Evolutionary conservation across 2,113 vertebrate species (phyloP).

Genomic region (Chaenocephalus aceratus): DNA sequence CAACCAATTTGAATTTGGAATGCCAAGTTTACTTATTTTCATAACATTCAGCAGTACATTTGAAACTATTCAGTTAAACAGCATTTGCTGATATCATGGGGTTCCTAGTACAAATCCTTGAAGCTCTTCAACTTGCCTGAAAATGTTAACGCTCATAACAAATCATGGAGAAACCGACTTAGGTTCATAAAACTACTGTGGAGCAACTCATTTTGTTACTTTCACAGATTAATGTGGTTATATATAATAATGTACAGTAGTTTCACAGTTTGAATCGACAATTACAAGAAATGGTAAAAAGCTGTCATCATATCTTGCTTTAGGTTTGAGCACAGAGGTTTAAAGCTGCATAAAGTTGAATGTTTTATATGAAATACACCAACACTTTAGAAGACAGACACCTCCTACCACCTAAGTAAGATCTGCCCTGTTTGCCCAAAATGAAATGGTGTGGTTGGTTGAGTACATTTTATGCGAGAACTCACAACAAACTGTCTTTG

Average conservation of each 20-base stretch:
- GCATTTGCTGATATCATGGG: not conserved
- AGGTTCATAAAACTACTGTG: not conserved
- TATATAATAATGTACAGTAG: not conserved
- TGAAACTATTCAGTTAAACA: constrained; percentile 7
- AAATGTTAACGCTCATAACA: not conserved
- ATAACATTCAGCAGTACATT: not conserved
- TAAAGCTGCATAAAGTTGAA: not conserved
- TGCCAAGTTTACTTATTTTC: not conserved
- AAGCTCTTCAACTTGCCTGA: constrained; percentile 8
- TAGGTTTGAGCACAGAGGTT: not conserved
- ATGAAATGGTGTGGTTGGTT: not conserved
- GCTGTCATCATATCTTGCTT: not conserved
- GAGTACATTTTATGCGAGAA: not conserved
- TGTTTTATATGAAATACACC: not conserved
- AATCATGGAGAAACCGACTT: not conserved
- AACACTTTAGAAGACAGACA: not conserved
- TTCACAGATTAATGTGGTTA: constrained; percentile 2
- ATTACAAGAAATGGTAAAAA: constrained; percentile 6
- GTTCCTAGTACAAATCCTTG: not conserved
- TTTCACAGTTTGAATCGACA: constrained; percentile 13
- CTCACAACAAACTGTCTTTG: not conserved
- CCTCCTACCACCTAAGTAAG: not conserved
- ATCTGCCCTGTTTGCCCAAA: not conserved
- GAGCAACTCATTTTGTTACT: not conserved
- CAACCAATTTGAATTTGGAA: not conserved